Percentiles rank a stretch among this genome's conserved stretches.
Evolutionary conservation across 2,113 vertebrate genomes (phyloP).

Genomic region (Bos indicus): DNA sequence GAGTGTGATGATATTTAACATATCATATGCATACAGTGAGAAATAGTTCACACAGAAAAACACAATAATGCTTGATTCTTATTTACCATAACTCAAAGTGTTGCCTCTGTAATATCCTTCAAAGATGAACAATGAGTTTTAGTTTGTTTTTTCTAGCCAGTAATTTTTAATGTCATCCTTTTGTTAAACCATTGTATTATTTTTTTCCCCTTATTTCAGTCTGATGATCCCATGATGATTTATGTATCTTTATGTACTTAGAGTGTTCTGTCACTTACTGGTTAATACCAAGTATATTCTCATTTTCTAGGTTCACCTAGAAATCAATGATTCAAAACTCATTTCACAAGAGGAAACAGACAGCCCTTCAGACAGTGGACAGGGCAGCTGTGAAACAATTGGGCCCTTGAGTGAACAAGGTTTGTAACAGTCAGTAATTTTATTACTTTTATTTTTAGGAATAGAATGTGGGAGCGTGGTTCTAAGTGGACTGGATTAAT

Average conservation of each 20-base stretch:
- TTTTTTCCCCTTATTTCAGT: background rate
- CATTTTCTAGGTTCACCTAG: slow-evolving; percentile 53
- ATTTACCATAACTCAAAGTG: background rate
- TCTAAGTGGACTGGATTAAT: background rate
- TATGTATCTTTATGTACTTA: background rate
- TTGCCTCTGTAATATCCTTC: background rate
- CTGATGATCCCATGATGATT: background rate
- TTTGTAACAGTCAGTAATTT: slow-evolving; percentile 54
- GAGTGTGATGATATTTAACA: background rate
- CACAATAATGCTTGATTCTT: slow-evolving; percentile 4
- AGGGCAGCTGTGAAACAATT: slow-evolving; percentile 79
- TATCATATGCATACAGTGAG: background rate
- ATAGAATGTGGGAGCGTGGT: background rate
- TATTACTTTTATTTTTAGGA: background rate
- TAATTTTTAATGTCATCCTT: background rate
- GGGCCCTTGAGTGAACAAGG: slow-evolving; percentile 68
- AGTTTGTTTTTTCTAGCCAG: background rate
- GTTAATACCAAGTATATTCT: background rate
- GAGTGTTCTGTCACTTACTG: background rate
- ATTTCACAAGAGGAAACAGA: slow-evolving; percentile 63
- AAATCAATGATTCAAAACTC: slow-evolving; percentile 33
- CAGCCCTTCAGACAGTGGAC: slow-evolving; percentile 89
- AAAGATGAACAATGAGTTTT: background rate
- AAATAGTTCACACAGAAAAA: background rate
- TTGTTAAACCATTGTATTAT: background rate